phyloP scores from a whole-genome alignment of 2,797 vertebrate species.

The Pseudochaenichthys georgianus region DNA sequence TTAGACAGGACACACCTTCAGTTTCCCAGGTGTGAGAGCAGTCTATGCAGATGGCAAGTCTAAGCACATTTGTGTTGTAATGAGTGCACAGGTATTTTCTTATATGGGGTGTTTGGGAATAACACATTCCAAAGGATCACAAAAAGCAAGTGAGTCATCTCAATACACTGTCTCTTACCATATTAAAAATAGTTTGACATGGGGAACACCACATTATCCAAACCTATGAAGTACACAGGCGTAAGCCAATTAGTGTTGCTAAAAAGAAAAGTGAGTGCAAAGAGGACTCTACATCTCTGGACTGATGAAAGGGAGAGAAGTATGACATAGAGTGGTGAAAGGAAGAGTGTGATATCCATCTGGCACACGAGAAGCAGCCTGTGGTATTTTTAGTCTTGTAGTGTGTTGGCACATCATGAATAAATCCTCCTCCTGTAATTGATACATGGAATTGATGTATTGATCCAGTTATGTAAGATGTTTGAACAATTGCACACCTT shows the following conservation, averaged over 20 bases:
- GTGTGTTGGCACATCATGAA: slow-evolving; percentile 5
- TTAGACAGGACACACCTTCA: slow-evolving; percentile 31
- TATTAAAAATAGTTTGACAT: background rate
- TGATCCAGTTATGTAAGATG: background rate
- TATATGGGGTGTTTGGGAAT: background rate
- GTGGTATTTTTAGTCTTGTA: slow-evolving; percentile 54
- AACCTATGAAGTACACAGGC: background rate
- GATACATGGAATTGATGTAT: slow-evolving; percentile 11
- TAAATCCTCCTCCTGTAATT: slow-evolving; percentile 13
- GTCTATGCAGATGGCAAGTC: slow-evolving; percentile 44
- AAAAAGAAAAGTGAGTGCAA: background rate
- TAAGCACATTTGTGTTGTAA: slow-evolving; percentile 40
- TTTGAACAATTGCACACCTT: background rate
- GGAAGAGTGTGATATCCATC: slow-evolving; percentile 41
- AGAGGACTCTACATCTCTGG: background rate
- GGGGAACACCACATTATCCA: background rate
- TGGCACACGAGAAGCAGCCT: slow-evolving; percentile 26
- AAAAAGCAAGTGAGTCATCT: background rate
- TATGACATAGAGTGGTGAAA: slow-evolving; percentile 37
- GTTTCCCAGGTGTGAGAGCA: slow-evolving; percentile 15
- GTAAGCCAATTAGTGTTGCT: background rate
- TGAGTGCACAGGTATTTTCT: slow-evolving; percentile 25
- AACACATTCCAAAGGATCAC: slow-evolving; percentile 1
- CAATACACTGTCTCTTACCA: background rate
- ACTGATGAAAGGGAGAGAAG: slow-evolving; percentile 11